Conservation (phyloP, 37 sponge, comb jelly and placozoan species). For the Beroe forskalii region DNA sequence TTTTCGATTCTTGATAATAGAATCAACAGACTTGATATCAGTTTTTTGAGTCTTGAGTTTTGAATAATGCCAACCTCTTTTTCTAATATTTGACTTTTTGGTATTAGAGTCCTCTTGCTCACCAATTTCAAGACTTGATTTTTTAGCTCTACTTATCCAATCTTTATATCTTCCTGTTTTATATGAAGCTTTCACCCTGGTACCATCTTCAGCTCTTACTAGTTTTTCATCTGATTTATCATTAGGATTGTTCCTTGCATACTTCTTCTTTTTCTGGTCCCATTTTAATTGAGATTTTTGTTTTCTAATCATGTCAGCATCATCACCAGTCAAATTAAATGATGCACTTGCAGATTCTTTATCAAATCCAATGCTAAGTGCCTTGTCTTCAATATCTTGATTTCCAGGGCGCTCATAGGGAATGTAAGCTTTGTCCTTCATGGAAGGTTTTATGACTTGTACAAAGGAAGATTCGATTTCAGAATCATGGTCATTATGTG, state of each 20-base stretch:
- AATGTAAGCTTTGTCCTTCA: slow-evolving; percentile 47
- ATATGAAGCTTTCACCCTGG: slow-evolving; percentile 77
- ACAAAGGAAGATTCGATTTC: slow-evolving; percentile 23
- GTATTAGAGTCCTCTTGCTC: background rate
- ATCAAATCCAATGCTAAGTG: slow-evolving; percentile 58
- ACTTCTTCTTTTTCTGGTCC: slow-evolving; percentile 95
- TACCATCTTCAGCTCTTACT: slow-evolving; percentile 90
- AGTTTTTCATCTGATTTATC: slow-evolving; percentile 70
- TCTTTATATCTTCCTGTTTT: slow-evolving; percentile 75
- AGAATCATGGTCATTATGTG: background rate
- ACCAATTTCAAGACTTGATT: background rate
- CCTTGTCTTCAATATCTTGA: slow-evolving; percentile 50
- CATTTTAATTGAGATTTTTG: slow-evolving; percentile 58
- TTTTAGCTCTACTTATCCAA: slow-evolving; percentile 27
- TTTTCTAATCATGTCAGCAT: slow-evolving; percentile 60
- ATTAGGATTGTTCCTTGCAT: slow-evolving; percentile 69
- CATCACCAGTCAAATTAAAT: slow-evolving; percentile 62
- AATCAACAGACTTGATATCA: slow-evolving; percentile 33
- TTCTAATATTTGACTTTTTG: background rate
- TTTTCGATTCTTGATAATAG: slow-evolving; percentile 37
- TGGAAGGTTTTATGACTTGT: slow-evolving; percentile 16
- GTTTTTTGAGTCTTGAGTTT: background rate
- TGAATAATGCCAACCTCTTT: slow-evolving; percentile 52
- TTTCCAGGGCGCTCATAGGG: slow-evolving; percentile 45
- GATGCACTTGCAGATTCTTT: background rate